Conservation (phyloP, 2,113 vertebrate species). For the Caretta caretta region DNA sequence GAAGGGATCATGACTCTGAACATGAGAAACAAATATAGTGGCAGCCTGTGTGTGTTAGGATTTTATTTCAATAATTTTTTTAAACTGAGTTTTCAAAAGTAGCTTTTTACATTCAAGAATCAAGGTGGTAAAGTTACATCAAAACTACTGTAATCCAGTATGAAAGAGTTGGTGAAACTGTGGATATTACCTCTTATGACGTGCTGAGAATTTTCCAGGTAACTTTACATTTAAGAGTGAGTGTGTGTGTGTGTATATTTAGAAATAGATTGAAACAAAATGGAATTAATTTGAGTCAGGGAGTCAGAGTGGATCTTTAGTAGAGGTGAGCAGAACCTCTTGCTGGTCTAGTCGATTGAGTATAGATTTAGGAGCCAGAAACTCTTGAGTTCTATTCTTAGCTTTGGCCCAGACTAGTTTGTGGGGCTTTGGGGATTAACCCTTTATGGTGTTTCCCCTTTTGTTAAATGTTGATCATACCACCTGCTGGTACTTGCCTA, state of each 20-base stretch:
- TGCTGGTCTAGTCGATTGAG: neutral
- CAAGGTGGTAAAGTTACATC: constrained; percentile 9
- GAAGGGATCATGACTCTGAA: constrained; percentile 7
- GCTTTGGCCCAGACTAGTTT: neutral
- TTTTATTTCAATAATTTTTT: constrained; percentile 3
- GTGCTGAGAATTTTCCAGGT: neutral
- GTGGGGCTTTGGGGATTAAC: neutral
- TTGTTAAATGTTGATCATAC: neutral
- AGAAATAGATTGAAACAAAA: neutral
- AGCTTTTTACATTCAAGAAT: neutral
- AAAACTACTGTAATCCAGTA: neutral
- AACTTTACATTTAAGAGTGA: too few relatives aligned
- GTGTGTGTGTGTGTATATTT: neutral
- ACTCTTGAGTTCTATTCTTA: neutral
- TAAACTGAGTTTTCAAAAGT: neutral
- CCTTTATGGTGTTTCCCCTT: neutral
- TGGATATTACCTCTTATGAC: neutral
- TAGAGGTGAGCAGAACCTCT: neutral
- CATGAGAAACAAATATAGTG: neutral
- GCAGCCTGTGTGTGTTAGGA: neutral
- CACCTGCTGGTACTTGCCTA: neutral
- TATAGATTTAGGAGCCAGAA: neutral
- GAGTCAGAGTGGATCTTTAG: neutral
- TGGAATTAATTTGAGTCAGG: neutral
- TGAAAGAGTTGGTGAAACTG: constrained; percentile 57